Conservation (phyloP, 2,113 vertebrate genomes). For the Neogale vison region DNA sequence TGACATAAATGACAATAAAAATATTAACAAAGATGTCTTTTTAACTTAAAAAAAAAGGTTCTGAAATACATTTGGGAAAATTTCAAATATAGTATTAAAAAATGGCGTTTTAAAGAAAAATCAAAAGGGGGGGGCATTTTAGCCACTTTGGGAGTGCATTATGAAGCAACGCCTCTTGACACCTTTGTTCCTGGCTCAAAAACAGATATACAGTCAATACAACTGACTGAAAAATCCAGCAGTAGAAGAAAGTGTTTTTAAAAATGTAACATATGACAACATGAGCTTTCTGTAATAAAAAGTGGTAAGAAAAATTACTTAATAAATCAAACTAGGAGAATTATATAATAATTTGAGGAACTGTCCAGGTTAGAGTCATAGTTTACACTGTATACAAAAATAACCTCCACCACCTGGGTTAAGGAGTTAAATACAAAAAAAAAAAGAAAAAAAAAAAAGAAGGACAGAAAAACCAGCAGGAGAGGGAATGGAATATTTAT, state of each 20-base stretch:
- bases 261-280: slow-evolving; percentile 43
- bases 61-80: background rate
- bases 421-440: slow-evolving; percentile 47
- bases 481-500: slow-evolving; percentile 74
- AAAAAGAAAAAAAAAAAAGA: background rate
- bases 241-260: background rate
- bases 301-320: background rate
- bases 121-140: background rate
- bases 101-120: background rate
- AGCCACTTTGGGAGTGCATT: background rate
- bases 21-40: background rate
- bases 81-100: background rate
- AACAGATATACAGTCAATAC: slow-evolving; percentile 19
- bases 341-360: background rate
- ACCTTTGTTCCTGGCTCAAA: background rate
- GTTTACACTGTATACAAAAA: background rate
- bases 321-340: slow-evolving; percentile 6
- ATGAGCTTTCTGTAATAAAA: background rate
- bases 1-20: background rate
- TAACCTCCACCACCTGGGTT: background rate
- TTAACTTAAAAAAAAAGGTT: background rate
- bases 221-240: background rate
- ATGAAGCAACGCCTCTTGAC: slow-evolving; percentile 3
- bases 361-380: background rate
- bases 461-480: slow-evolving; percentile 53